Evolutionary conservation across 2,888 invertebrate genomes (phyloP), one percentile per base, ranked within the genome.

Genomic region (Sphaerophoria rueppellii): DNA sequence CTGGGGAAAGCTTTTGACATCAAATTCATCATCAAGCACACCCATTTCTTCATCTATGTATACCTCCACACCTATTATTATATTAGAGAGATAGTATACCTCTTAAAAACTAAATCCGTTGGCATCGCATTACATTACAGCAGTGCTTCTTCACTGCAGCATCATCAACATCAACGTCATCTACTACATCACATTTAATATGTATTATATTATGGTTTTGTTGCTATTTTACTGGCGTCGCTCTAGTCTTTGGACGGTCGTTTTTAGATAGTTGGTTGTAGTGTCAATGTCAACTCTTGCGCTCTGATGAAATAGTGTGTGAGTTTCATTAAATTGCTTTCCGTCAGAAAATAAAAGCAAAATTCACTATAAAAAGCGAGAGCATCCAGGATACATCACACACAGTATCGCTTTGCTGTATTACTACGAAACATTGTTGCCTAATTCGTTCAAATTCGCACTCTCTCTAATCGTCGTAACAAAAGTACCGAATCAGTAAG

Each of bases 261-360:
- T 35, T 34, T 52, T 48, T 24, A 24, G 24, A 24, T 24, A 24
- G 24, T 24, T 24, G 24, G 24, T 24, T 24, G 2, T 24, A 24
- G 24, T 24, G 24, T 24, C 24, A 24, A 24, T 24, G 24, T 24
- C 24, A 24, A 24, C 24, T 24, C 24, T 24, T 40, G 40, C 4
- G 40, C 9, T 40, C 7, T 48, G 34, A 43, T 43, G 43, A 35
- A 75, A 75, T 72, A 43, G 69, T 54, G 61, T 79, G 71, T 71
- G 75, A 75, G 67, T 72, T 83, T 80, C 79, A 80, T 80, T 75
- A 24, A 24, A 75, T 75, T 75, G 61, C 61, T 75, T 67, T 83
- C 75, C 75, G 83, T 83, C 67, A 72, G 83, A 71, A 80, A 80
- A 83, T 75, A 72, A 60, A 74, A 72, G 48, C 71, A 80, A 67